These are phyloP conservation scores for Choreutis nemorana DNA, from an alignment of 2,888 invertebrate species.

Conservation along the genomic window DNA sequence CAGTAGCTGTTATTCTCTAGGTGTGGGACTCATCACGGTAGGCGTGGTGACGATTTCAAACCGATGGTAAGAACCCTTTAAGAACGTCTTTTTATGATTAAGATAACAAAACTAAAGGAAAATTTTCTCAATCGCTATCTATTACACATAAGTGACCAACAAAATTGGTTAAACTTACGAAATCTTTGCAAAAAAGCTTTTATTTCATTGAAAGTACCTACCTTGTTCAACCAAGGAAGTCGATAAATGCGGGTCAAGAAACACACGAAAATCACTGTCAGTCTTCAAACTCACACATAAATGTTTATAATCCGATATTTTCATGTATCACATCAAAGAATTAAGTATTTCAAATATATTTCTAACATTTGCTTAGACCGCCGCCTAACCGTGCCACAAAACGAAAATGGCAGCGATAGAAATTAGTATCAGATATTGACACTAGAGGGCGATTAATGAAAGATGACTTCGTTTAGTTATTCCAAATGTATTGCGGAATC, in stretches of 20 bases:
- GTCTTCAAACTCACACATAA: constrained; percentile 22
- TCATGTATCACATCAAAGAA: constrained; percentile 28
- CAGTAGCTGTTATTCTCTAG: background rate
- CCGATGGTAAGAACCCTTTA: too few relatives aligned
- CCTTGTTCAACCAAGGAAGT: constrained; percentile 53
- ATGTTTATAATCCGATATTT: constrained; percentile 26
- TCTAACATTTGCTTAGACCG: constrained; percentile 29
- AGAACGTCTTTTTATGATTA: too few relatives aligned
- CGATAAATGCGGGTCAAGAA: constrained; percentile 33
- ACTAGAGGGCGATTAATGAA: constrained; percentile 9
- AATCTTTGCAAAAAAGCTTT: too few relatives aligned
- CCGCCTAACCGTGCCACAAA: constrained; percentile 60
- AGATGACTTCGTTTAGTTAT: too few relatives aligned
- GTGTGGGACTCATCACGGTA: constrained; percentile 10
- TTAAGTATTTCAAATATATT: constrained; percentile 28
- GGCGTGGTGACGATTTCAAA: constrained; percentile 32
- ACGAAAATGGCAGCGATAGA: constrained; percentile 64
- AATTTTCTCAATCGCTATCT: too few relatives aligned
- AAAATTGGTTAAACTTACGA: constrained; percentile 21
- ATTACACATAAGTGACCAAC: too few relatives aligned
- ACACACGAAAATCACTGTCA: constrained; percentile 25
- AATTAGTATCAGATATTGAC: constrained; percentile 12
- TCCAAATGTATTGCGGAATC: too few relatives aligned
- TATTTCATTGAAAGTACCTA: constrained; percentile 51
- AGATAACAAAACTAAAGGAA: too few relatives aligned